Evolutionary conservation across 2,113 vertebrate species (phyloP).

Genomic region (Melanocharis versteri): DNA sequence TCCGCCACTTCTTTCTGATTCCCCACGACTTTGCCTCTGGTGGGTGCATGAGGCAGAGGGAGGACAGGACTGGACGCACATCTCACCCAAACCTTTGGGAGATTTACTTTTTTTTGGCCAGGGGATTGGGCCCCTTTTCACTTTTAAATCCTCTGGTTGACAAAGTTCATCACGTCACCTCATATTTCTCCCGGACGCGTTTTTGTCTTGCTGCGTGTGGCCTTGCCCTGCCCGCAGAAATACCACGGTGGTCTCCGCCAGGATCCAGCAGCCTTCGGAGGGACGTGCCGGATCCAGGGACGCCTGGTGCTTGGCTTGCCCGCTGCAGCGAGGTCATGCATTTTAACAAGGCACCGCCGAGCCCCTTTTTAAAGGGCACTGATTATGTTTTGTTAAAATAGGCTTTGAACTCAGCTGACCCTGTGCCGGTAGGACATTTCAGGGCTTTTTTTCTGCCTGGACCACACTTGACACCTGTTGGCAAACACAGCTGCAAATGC

Average conservation of each 20-base stretch:
- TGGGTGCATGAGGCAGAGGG: not conserved
- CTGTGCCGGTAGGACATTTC: not conserved
- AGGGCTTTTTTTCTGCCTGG: not conserved
- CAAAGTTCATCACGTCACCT: not conserved
- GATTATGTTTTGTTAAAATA: not conserved
- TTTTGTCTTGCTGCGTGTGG: not conserved
- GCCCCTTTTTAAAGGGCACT: not conserved
- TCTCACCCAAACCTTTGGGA: not conserved
- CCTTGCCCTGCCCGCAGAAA: not conserved
- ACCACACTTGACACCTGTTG: conserved; percentile 33
- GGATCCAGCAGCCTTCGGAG: not conserved
- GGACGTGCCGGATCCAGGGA: not conserved
- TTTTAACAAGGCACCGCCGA: not conserved
- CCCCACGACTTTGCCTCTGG: not conserved
- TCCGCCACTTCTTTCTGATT: not conserved
- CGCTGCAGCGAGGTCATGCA: not conserved
- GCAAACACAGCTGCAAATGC: not conserved
- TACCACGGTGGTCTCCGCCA: rapidly evolving
- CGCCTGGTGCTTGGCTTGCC: rapidly evolving
- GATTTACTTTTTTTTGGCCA: not conserved
- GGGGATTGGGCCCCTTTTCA: not conserved
- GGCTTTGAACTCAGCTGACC: not conserved
- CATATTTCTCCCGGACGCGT: not conserved
- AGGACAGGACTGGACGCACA: not conserved
- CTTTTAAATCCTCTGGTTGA: not conserved